Evolutionary conservation across 2,113 vertebrate species (phyloP).

Genomic region (Malurus cyaneus): DNA sequence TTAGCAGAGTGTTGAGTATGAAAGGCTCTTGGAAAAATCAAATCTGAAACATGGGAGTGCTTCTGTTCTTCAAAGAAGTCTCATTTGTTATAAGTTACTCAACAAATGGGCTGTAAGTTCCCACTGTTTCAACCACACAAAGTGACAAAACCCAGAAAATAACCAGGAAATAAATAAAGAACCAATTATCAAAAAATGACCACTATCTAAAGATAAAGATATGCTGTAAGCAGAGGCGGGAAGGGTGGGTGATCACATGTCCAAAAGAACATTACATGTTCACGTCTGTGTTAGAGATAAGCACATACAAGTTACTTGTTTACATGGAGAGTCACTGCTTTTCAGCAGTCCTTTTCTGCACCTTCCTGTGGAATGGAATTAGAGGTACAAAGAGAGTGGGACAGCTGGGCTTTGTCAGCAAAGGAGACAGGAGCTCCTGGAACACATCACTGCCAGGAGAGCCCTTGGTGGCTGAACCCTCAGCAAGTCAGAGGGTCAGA

Average conservation of each 20-base stretch:
- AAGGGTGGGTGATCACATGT: not conserved
- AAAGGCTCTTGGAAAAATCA: not conserved
- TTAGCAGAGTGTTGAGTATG: not conserved
- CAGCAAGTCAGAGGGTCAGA: not conserved
- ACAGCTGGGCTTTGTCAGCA: not conserved
- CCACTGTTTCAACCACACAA: not conserved
- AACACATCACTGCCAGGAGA: not conserved
- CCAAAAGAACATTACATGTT: not conserved
- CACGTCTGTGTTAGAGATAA: fast-evolving
- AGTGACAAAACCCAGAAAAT: not conserved
- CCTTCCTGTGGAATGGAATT: not conserved
- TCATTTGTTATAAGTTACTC: not conserved
- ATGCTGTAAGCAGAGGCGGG: not conserved
- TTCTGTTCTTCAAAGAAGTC: not conserved
- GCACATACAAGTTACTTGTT: not conserved
- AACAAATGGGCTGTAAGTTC: not conserved
- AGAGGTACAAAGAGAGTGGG: not conserved
- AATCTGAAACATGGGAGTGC: not conserved
- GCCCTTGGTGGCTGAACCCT: not conserved
- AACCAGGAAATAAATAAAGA: not conserved
- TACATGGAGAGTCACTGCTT: too few relatives aligned
- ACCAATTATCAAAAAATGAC: not conserved
- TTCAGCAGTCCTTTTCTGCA: not conserved
- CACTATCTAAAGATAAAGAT: not conserved
- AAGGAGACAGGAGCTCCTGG: not conserved